phyloP scores from a whole-genome alignment of 2,113 vertebrate genomes.

The Pipa parva region DNA sequence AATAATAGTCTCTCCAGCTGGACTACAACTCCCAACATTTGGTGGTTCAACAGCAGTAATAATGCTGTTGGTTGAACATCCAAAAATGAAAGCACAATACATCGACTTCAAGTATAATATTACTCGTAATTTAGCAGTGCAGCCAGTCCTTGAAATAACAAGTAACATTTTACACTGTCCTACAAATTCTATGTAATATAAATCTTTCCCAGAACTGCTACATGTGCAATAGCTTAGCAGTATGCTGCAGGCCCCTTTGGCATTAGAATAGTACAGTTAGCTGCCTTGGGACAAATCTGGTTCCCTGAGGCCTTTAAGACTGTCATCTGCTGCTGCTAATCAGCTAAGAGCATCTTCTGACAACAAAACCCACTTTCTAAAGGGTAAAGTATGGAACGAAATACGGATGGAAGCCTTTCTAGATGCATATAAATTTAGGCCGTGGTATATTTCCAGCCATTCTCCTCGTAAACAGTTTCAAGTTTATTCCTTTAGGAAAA shows the following conservation, averaged over 20 bases:
- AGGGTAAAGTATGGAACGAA: not conserved
- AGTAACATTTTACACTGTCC: not conserved
- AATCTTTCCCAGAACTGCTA: not conserved
- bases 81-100: too few relatives aligned
- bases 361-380: not conserved
- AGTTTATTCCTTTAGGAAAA: not conserved
- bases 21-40: too few relatives aligned
- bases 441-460: not conserved
- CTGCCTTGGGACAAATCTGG: not conserved
- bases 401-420: not conserved
- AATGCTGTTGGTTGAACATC: too few relatives aligned
- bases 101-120: too few relatives aligned
- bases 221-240: not conserved
- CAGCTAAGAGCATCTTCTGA: slow-evolving; percentile 3
- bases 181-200: not conserved
- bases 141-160: not conserved
- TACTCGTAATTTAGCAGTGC: not conserved
- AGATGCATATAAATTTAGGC: not conserved
- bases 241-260: not conserved
- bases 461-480: not conserved
- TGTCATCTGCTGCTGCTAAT: slow-evolving; percentile 1
- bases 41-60: too few relatives aligned
- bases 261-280: not conserved
- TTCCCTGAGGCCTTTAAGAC: not conserved
- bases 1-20: too few relatives aligned